Conservation (phyloP, 2,888 invertebrate species). For the Drosophila testacea region DNA sequence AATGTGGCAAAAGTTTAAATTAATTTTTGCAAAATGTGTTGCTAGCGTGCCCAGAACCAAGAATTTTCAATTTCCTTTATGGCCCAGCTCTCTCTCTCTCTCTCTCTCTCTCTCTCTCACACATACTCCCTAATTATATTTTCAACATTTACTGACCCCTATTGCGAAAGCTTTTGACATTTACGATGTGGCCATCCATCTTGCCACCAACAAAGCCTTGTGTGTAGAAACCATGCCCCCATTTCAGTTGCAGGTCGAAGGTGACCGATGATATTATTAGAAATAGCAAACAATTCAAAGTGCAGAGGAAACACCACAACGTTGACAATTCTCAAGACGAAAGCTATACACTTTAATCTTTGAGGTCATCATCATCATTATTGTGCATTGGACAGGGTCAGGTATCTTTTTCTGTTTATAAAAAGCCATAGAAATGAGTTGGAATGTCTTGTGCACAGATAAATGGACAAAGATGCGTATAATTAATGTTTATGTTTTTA, state of each 20-base stretch:
- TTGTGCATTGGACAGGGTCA: neutral
- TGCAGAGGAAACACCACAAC: conserved; percentile 1
- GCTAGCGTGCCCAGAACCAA: conserved; percentile 18
- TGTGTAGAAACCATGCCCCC: conserved; percentile 28
- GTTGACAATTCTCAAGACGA: neutral
- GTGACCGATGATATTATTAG: conserved; percentile 18
- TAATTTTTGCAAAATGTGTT: conserved; percentile 68
- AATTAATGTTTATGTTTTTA: too few species aligned
- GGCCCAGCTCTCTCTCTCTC: conserved; percentile 1
- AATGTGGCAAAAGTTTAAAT: conserved; percentile 78
- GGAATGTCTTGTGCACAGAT: neutral
- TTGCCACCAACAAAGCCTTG: conserved; percentile 11
- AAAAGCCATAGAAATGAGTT: conserved; percentile 1
- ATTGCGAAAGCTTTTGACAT: conserved; percentile 1
- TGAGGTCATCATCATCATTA: conserved; percentile 9
- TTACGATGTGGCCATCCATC: conserved; percentile 14
- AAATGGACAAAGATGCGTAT: too few species aligned
- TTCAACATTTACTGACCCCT: conserved; percentile 48
- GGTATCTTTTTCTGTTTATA: neutral
- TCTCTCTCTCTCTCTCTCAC: neutral
- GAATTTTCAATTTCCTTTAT: conserved; percentile 62
- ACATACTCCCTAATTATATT: conserved; percentile 52
- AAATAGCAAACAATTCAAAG: conserved; percentile 2
- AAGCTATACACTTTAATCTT: conserved; percentile 1
- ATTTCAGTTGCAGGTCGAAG: conserved; percentile 14